Conservation (phyloP, 2,113 vertebrate species). For the Anhinga anhinga region DNA sequence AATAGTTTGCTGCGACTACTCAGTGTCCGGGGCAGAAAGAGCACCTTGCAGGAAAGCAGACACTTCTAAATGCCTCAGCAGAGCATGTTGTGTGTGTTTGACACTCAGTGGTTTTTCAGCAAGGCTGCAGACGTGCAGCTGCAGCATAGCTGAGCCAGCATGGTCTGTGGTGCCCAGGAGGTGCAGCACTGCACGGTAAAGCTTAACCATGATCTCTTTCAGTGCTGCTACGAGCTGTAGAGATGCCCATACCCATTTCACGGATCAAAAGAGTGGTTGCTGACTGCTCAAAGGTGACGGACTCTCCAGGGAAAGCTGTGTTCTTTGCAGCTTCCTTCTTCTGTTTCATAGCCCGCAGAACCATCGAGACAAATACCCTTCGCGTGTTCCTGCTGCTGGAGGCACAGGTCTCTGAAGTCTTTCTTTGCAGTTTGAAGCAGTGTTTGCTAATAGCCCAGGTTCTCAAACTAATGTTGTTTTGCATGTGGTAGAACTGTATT, state of each 20-base stretch:
- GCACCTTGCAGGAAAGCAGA: neutral
- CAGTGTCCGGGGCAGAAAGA: neutral
- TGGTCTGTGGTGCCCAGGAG: neutral
- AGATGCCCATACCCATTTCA: neutral
- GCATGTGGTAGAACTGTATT: neutral
- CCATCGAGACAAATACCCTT: neutral
- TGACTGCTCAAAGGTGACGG: neutral
- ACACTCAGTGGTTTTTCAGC: neutral
- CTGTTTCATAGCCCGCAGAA: neutral
- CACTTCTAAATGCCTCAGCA: neutral
- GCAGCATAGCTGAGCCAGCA: rapidly evolving
- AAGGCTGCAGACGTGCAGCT: neutral
- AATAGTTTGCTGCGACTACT: neutral
- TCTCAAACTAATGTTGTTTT: neutral
- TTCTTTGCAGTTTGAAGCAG: neutral
- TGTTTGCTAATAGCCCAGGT: neutral
- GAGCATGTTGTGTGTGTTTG: rapidly evolving
- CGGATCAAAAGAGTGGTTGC: neutral
- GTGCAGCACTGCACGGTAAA: neutral
- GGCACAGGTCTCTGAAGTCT: neutral
- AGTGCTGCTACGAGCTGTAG: neutral
- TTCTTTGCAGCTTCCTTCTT: neutral
- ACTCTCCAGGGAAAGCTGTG: neutral
- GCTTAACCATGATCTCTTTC: neutral
- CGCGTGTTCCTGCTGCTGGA: neutral